These are phyloP conservation scores for Mythimna impura DNA, from an alignment of 2,888 invertebrate species.

Conservation along the genomic window DNA sequence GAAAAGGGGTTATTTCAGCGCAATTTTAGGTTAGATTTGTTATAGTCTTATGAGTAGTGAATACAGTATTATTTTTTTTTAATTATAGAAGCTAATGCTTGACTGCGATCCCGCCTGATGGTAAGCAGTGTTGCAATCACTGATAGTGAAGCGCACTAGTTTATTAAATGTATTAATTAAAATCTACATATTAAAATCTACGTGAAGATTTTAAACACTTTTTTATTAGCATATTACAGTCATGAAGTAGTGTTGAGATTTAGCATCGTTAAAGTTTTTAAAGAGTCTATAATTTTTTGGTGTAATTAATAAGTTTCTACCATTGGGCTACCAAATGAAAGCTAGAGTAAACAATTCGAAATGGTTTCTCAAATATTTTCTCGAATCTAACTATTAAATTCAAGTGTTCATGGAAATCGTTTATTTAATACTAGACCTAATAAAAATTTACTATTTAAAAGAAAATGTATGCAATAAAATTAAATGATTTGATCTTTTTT, in stretches of 20 bases:
- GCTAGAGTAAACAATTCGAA: too few species aligned
- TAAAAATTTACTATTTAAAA: background rate
- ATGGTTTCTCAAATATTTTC: background rate
- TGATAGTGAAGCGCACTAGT: too few species aligned
- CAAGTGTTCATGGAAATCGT: background rate
- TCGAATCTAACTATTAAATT: background rate
- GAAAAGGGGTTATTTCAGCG: background rate
- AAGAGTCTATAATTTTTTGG: too few species aligned
- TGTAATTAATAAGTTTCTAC: background rate
- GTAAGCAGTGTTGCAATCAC: too few species aligned
- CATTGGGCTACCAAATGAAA: background rate
- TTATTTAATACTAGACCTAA: background rate
- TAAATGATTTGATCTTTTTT: background rate
- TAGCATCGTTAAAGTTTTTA: background rate
- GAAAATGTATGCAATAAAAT: background rate
- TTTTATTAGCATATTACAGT: background rate
- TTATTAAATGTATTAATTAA: too few species aligned
- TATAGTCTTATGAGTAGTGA: background rate
- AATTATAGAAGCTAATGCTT: too few species aligned
- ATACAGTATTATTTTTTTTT: background rate
- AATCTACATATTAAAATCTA: too few species aligned
- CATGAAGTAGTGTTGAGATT: background rate
- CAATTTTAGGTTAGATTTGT: background rate
- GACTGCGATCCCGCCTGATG: too few species aligned
- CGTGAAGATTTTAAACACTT: background rate